phyloP scores from a whole-genome alignment of 2,888 invertebrate species.

The Dasypogon diadema region DNA sequence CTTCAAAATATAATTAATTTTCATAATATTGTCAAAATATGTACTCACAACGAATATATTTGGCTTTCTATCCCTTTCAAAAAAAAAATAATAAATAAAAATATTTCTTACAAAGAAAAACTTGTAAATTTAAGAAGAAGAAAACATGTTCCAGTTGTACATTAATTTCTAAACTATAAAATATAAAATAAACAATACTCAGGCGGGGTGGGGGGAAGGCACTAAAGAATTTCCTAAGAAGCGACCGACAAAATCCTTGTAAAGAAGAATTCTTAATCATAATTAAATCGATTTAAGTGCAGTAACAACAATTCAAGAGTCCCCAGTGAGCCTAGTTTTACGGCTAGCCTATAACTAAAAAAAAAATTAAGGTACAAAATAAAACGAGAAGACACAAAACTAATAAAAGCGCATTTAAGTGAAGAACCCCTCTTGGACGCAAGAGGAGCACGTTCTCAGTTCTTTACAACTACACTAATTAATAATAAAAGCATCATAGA shows the following conservation, averaged over 20 bases:
- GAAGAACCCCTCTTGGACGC: neutral
- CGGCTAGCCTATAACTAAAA: conserved; percentile 12
- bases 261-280: neutral
- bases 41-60: neutral
- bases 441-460: conserved; percentile 27
- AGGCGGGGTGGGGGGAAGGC: no score
- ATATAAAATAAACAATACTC: conserved; percentile 25
- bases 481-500: conserved; percentile 19
- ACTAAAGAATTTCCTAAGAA: neutral
- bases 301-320: conserved; percentile 20
- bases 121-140: conserved; percentile 14
- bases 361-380: conserved; percentile 25
- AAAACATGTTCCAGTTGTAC: conserved; percentile 11
- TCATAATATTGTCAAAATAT: conserved; percentile 9
- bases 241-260: neutral
- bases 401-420: conserved; percentile 38
- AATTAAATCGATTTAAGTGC: neutral
- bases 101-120: neutral
- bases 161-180: neutral
- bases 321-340: conserved; percentile 10
- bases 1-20: neutral
- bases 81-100: conserved; percentile 2
- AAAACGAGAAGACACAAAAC: conserved; percentile 30
- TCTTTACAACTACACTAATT: conserved; percentile 10
- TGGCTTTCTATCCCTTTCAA: neutral